Conservation (phyloP, 1,140 invertebrate species). For the Drosophila takahashii region DNA sequence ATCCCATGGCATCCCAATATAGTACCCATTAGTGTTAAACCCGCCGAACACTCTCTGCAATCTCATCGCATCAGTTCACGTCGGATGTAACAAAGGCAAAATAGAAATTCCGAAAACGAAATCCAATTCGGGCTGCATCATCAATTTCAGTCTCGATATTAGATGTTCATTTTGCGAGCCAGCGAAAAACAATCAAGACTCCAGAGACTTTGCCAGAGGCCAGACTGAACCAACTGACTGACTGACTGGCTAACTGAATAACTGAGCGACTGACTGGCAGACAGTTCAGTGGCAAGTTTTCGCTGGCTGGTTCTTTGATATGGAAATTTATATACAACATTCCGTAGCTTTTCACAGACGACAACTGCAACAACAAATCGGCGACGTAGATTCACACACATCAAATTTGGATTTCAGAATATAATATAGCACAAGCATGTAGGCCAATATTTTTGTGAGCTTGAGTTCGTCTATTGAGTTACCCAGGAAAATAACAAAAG, state of each 20-base stretch:
- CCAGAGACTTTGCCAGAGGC: slow-evolving; percentile 1
- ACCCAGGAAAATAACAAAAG: not conserved
- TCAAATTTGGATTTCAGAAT: not conserved
- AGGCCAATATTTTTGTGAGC: not conserved
- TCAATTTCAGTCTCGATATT: slow-evolving; percentile 61
- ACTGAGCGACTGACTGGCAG: slow-evolving; percentile 7
- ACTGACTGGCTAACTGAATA: slow-evolving; percentile 3
- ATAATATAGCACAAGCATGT: not conserved
- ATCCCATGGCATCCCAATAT: not conserved
- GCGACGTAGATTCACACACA: slow-evolving; percentile 8
- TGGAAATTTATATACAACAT: slow-evolving; percentile 39
- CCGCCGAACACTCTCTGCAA: slow-evolving; percentile 11
- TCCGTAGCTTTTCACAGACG: slow-evolving; percentile 29
- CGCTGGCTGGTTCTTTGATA: slow-evolving; percentile 37
- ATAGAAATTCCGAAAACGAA: slow-evolving; percentile 51
- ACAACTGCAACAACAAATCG: slow-evolving; percentile 39
- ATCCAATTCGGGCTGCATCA: slow-evolving; percentile 69
- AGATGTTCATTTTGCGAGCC: slow-evolving; percentile 23
- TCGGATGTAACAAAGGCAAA: slow-evolving; percentile 35
- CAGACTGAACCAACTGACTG: slow-evolving; percentile 9
- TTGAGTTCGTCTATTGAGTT: not conserved
- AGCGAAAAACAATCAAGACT: slow-evolving; percentile 27
- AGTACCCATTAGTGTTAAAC: slow-evolving; percentile 25
- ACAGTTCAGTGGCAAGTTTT: slow-evolving; percentile 24
- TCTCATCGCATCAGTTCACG: slow-evolving; percentile 27